These are phyloP conservation scores for Pseudeuparius sepicola DNA, from an alignment of 2,888 invertebrate species.

Conservation along the genomic window DNA sequence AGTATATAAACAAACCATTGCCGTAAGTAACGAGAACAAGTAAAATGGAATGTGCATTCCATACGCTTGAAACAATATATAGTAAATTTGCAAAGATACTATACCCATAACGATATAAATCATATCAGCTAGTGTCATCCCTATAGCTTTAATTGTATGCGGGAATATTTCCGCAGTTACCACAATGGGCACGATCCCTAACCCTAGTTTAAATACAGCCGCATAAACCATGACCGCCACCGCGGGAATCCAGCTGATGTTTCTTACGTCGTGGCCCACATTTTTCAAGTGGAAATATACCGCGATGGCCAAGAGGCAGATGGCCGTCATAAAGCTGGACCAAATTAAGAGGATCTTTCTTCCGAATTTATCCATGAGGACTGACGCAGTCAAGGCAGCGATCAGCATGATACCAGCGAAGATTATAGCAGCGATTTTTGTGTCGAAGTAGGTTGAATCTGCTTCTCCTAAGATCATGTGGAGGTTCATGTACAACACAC, in stretches of 20 bases:
- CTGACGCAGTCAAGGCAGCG: slow-evolving; percentile 30
- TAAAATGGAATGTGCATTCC: slow-evolving; percentile 28
- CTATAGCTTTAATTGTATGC: slow-evolving; percentile 33
- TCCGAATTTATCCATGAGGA: slow-evolving; percentile 34
- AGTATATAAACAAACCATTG: slow-evolving; percentile 24
- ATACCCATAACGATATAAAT: slow-evolving; percentile 25
- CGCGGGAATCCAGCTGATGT: slow-evolving; percentile 35
- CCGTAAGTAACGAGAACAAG: slow-evolving; percentile 23
- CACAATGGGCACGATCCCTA: slow-evolving; percentile 35
- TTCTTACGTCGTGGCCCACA: slow-evolving; percentile 25
- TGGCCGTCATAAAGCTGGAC: slow-evolving; percentile 33
- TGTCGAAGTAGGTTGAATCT: slow-evolving; percentile 31
- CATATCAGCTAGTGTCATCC: slow-evolving; percentile 27
- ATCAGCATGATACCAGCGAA: slow-evolving; percentile 34
- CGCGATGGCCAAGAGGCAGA: slow-evolving; percentile 31
- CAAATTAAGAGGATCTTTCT: slow-evolving; percentile 31
- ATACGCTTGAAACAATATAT: slow-evolving; percentile 20
- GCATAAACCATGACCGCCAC: slow-evolving; percentile 34
- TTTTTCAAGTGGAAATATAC: slow-evolving; percentile 34
- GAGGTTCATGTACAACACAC: slow-evolving; percentile 37
- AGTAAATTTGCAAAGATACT: slow-evolving; percentile 26
- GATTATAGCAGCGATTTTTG: slow-evolving; percentile 33
- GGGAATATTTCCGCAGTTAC: slow-evolving; percentile 35
- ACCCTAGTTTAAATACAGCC: slow-evolving; percentile 31
- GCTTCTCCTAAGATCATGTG: slow-evolving; percentile 34